Evolutionary conservation across 2,113 vertebrate genomes (phyloP).

Genomic region (Apus apus): DNA sequence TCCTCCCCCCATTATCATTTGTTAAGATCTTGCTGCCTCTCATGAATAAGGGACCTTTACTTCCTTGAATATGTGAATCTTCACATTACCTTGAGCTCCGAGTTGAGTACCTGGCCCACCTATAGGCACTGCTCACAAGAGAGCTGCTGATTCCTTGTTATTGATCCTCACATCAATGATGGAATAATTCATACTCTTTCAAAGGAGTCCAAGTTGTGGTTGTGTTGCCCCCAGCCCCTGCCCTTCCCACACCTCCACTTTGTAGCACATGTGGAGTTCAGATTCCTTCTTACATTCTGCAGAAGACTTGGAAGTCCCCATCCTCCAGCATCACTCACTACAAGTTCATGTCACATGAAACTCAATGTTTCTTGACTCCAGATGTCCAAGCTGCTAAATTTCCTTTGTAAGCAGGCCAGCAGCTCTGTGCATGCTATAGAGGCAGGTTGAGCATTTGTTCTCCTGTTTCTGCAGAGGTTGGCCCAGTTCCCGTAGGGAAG

Average conservation of each 20-base stretch:
- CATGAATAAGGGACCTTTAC: not conserved
- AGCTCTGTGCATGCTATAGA: not conserved
- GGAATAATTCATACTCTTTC: not conserved
- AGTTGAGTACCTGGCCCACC: not conserved
- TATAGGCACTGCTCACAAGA: not conserved
- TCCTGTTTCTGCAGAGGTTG: conserved; percentile 65
- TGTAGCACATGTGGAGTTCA: not conserved
- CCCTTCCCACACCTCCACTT: not conserved
- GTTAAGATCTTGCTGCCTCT: not conserved
- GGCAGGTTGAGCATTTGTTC: not conserved
- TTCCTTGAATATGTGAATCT: not conserved
- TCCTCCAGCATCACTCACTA: not conserved
- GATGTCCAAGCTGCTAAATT: not conserved
- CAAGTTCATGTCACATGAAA: not conserved
- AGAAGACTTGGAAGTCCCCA: not conserved
- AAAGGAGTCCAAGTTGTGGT: not conserved
- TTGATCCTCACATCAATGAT: not conserved
- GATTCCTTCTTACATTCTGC: not conserved
- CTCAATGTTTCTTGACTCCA: not conserved
- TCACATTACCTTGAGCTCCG: not conserved
- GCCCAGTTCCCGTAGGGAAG: conserved; percentile 74
- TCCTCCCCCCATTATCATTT: not conserved
- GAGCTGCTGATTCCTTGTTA: not conserved
- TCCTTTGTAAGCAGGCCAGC: not conserved
- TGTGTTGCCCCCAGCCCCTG: not conserved